Evolutionary conservation across 2,797 vertebrate species (phyloP), one percentile per base, ranked within the genome.

Genomic region (Lateolabrax maculatus): DNA sequence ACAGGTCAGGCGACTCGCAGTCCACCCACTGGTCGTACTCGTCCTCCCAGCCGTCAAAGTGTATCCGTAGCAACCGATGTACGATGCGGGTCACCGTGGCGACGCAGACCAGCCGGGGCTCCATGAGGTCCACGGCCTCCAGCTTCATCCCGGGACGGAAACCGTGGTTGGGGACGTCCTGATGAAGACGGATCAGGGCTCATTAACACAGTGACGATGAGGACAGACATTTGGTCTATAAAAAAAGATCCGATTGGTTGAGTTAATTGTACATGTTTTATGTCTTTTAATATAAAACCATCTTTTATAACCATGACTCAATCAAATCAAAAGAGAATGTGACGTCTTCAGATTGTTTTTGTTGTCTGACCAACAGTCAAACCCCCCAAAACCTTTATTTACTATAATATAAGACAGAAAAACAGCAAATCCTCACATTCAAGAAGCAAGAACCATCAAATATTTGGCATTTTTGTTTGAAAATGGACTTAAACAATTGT

Each of bases 1-100:
- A 98, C 72, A 98, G 96, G 93, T 98, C 97, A 29, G 97, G 95
- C 31, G 97, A 98, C 93, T 96, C 95, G 13, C 97, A 98, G 79
- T 98, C 97, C 88, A 98, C 97, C 97, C 97, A 98, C 88, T 98
- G 97, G 71, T 98, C 97, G 44, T 98, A 98, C 41, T 97, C 97
- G 71, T 98, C 97, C 72, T 97, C 97, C 97, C 97, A 98, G 62
- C 97, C 97, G 43, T 98, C 97, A 5, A 98, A 98, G 93, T 97
- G 97, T 68, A 98, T 97, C 86, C 97, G 92, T 87, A 98, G 90
- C n/a, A 98, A 94, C 19, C 97, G 95, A 87, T 97, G 97, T 85
- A 98, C 97, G 6, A 97, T 97, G 78, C 96, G 96, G 0, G 97
- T 97, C 44, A 98, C 97, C 2, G 97, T 98, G 90, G 97, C 97